Evolutionary conservation across 2,888 invertebrate genomes (phyloP).

Genomic region (Nymphalis urticae): DNA sequence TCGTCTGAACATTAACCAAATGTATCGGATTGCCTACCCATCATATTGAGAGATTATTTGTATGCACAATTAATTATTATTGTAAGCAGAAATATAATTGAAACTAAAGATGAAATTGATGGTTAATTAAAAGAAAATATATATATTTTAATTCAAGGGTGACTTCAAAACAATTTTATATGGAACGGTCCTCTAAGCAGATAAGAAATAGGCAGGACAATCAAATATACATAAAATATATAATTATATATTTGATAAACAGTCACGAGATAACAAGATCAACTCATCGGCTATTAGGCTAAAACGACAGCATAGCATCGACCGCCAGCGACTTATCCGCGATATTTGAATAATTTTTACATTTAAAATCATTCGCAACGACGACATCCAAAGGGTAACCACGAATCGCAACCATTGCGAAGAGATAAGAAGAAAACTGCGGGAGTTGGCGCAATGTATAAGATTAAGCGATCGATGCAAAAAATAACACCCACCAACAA

Average conservation of each 20-base stretch:
- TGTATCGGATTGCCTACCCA: no score
- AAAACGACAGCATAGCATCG: conserved; percentile 63
- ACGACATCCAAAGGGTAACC: conserved; percentile 82
- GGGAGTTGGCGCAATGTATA: conserved; percentile 44
- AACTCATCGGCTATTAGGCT: conserved; percentile 45
- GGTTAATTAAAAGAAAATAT: no score
- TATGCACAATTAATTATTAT: no score
- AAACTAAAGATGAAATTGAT: no score
- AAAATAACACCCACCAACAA: no score
- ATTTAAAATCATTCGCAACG: conserved; percentile 81
- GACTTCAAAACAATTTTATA: no score
- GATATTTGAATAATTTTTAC: conserved; percentile 81
- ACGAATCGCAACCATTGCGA: conserved; percentile 77
- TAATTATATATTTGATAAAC: conserved; percentile 7
- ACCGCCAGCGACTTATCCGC: conserved; percentile 68
- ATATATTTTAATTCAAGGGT: no score
- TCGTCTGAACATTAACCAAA: no score
- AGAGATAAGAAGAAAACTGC: conserved; percentile 74
- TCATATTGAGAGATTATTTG: no score
- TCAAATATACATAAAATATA: not conserved
- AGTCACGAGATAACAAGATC: conserved; percentile 28
- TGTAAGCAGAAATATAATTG: no score
- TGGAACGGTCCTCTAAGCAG: no score
- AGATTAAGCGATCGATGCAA: conserved; percentile 7
- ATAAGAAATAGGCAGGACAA: no score